A percentile compares a stretch with the other conserved stretches of the same genome.
Evolutionary conservation across 2,113 vertebrate genomes (phyloP).

Genomic region (Syngnathus scovelli): DNA sequence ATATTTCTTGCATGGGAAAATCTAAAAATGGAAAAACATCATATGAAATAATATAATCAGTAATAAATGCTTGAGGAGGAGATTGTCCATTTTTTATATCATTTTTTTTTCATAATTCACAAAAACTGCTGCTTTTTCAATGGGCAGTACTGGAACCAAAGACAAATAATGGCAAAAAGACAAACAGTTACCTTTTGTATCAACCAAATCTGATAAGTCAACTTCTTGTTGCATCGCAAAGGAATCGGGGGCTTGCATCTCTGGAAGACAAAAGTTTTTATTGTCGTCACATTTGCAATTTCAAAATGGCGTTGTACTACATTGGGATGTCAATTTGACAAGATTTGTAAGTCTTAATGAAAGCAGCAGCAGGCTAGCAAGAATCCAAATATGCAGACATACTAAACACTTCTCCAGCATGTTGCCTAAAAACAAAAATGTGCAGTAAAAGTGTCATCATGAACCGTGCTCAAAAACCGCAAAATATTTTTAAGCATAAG

Average conservation of each 20-base stretch:
- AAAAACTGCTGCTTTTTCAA: background rate
- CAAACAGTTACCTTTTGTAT: slow-evolving; percentile 7
- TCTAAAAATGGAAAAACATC: slow-evolving; percentile 11
- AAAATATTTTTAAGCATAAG: background rate
- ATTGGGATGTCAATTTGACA: no score
- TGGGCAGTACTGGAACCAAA: background rate
- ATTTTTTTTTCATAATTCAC: background rate
- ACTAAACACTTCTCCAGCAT: background rate
- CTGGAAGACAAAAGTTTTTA: slow-evolving; percentile 30
- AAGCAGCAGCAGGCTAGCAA: background rate
- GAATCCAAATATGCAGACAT: background rate
- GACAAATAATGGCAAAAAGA: background rate
- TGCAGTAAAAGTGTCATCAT: background rate
- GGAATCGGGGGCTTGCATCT: background rate
- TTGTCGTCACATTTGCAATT: background rate
- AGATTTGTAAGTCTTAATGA: background rate
- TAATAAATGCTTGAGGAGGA: background rate
- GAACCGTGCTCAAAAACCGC: background rate
- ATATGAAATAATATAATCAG: background rate
- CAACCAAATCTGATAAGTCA: slow-evolving; percentile 7
- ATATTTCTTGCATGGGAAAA: background rate
- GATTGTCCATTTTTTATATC: background rate
- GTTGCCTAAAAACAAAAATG: slow-evolving; percentile 1
- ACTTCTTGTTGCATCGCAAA: slow-evolving; percentile 20
- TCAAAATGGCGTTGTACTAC: no score